Conservation (phyloP, 2,797 vertebrate species). For the Trachops cirrhosus region DNA sequence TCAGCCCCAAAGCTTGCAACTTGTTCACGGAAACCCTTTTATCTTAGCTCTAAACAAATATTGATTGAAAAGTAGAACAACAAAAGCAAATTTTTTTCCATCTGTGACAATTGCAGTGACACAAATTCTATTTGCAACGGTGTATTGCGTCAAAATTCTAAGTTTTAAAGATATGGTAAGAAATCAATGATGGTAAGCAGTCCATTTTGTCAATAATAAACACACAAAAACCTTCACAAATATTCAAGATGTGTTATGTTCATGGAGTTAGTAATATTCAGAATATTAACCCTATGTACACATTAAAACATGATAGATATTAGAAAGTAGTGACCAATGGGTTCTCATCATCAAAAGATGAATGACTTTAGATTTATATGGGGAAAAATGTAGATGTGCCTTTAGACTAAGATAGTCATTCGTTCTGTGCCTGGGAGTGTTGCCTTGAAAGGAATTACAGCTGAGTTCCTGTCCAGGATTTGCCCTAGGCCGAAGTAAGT, state of each 20-base stretch:
- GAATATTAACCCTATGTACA: constrained; percentile 22
- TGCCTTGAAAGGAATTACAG: neutral
- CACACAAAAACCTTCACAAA: constrained; percentile 66
- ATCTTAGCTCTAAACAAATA: constrained; percentile 47
- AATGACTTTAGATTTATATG: neutral
- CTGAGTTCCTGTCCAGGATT: neutral
- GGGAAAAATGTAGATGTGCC: neutral
- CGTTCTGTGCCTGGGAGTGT: neutral
- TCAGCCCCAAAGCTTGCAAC: constrained; percentile 27
- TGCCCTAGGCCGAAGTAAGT: neutral
- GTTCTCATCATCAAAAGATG: constrained; percentile 39
- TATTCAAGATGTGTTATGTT: constrained; percentile 66
- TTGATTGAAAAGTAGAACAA: constrained; percentile 60
- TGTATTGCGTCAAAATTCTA: constrained; percentile 70
- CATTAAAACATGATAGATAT: neutral
- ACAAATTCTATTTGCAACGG: constrained; percentile 57
- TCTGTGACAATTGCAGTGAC: constrained; percentile 53
- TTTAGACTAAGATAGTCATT: neutral
- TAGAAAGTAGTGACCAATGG: constrained; percentile 47
- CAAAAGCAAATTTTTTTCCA: constrained; percentile 33
- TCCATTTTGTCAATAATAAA: constrained; percentile 57
- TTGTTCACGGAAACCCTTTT: constrained; percentile 38
- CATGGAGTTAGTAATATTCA: constrained; percentile 67
- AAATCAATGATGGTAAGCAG: constrained; percentile 70
- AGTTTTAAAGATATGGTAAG: constrained; percentile 77